Evolutionary conservation across 2,888 invertebrate species (phyloP).

Genomic region (Megastigmus dorsalis): DNA sequence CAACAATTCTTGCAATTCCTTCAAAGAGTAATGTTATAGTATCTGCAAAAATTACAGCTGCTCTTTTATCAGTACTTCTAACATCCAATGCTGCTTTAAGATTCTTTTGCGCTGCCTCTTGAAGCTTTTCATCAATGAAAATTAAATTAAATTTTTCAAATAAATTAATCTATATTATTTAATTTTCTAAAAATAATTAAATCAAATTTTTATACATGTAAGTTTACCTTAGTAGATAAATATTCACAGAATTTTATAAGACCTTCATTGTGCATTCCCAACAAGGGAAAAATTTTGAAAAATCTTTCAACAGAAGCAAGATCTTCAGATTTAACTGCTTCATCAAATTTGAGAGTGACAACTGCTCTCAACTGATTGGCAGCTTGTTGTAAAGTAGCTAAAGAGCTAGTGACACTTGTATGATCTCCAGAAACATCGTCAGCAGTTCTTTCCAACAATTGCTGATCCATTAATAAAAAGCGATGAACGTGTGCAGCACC

Average conservation of each 20-base stretch:
- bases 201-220: constrained; percentile 19
- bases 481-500: constrained; percentile 97
- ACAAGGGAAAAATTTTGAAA: constrained; percentile 96
- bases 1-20: constrained; percentile 87
- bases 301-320: constrained; percentile 93
- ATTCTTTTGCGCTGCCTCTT: constrained; percentile 83
- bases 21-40: constrained; percentile 90
- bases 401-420: constrained; percentile 82
- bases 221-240: constrained; percentile 85
- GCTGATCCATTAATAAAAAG: constrained; percentile 94
- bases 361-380: constrained; percentile 83
- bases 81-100: constrained; percentile 81
- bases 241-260: constrained; percentile 91
- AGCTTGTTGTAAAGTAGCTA: constrained; percentile 84
- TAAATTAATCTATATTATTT: too few species aligned
- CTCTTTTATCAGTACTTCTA: constrained; percentile 81
- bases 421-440: constrained; percentile 84
- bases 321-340: constrained; percentile 91
- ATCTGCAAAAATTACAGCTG: constrained; percentile 88
- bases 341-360: constrained; percentile 89
- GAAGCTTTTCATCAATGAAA: constrained; percentile 75
- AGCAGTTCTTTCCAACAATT: constrained; percentile 84
- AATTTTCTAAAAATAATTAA: neutral
- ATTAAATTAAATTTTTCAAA: neutral
- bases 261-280: constrained; percentile 94